These are phyloP conservation scores for Cyanoramphus novaezelandiae DNA, from an alignment of 2,113 vertebrate genomes.

Conservation along the genomic window DNA sequence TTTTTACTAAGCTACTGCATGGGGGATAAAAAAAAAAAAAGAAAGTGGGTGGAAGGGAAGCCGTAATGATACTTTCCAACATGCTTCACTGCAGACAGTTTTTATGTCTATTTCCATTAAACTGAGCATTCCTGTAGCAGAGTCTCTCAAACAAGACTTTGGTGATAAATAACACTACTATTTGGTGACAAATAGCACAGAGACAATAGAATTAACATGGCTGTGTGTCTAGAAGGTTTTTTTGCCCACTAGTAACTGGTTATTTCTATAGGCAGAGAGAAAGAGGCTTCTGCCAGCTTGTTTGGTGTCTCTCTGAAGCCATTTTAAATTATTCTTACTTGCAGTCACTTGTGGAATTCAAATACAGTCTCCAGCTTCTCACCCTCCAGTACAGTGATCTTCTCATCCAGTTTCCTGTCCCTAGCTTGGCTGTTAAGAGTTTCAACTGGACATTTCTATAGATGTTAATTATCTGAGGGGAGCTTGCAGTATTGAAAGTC, in stretches of 20 bases:
- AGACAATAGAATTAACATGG: not conserved
- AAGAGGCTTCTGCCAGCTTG: not conserved
- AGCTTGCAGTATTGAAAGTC: not conserved
- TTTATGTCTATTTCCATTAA: not conserved
- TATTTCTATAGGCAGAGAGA: not conserved
- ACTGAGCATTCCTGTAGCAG: not conserved
- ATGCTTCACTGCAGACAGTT: not conserved
- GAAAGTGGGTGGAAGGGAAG: accelerated
- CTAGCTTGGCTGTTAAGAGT: not conserved
- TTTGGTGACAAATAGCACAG: not conserved
- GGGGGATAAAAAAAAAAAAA: too few relatives aligned
- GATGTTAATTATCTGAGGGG: not conserved
- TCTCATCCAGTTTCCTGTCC: not conserved
- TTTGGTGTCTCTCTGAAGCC: not conserved
- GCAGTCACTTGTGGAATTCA: not conserved
- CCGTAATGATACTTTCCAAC: not conserved
- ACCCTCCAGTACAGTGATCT: not conserved
- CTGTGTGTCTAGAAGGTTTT: not conserved
- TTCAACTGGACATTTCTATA: not conserved
- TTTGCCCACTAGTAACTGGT: not conserved
- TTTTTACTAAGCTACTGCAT: not conserved
- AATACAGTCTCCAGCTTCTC: not conserved
- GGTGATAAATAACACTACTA: not conserved
- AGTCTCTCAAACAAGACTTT: not conserved
- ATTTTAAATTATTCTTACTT: conserved; percentile 15